These are phyloP conservation scores for Dallia pectoralis DNA, from an alignment of 2,797 vertebrate genomes.

Conservation along the genomic window DNA sequence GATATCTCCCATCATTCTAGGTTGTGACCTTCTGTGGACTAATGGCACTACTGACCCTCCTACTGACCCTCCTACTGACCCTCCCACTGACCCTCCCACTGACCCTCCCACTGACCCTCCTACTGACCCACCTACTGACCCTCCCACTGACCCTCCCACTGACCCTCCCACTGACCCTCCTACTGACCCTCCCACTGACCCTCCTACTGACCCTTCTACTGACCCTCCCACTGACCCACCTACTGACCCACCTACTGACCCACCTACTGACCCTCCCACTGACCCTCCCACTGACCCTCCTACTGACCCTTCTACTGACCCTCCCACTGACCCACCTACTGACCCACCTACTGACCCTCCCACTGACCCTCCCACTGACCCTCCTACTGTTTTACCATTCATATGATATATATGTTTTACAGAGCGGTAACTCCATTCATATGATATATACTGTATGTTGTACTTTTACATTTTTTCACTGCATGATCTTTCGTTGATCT, in stretches of 20 bases:
- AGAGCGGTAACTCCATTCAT: conserved; percentile 6
- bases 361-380: no score
- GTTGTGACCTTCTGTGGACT: conserved; percentile 67
- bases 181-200: no score
- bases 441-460: conserved; percentile 18
- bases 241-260: no score
- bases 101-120: no score
- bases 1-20: conserved; percentile 71
- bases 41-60: conserved; percentile 63
- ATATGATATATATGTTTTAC: conserved; percentile 29
- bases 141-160: no score
- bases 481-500: conserved; percentile 27
- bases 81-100: no score
- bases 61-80: conserved; percentile 35
- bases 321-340: conserved; percentile 59
- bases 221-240: no score
- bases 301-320: conserved; percentile 62
- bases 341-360: conserved; percentile 28
- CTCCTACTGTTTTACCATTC: no score
- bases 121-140: conserved; percentile 28
- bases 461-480: conserved; percentile 31
- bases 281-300: conserved; percentile 61
- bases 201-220: no score
- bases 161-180: no score
- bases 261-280: no score